Evolutionary conservation across 2,113 vertebrate genomes (phyloP).

Genomic region (Chionodraco myersi): DNA sequence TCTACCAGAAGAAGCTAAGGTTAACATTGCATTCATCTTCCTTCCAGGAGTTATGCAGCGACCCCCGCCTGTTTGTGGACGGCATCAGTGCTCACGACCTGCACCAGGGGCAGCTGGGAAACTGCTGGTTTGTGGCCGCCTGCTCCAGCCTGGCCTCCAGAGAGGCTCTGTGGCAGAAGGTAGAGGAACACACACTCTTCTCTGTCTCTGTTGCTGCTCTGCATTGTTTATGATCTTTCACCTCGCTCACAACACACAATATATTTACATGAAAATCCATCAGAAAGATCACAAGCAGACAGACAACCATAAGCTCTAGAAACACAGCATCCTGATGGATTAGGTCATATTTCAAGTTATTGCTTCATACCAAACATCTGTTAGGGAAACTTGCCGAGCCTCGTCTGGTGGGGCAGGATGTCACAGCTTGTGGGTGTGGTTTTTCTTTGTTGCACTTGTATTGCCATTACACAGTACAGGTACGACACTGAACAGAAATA

Average conservation of each 20-base stretch:
- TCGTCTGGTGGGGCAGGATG: not conserved
- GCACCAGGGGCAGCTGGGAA: conserved; percentile 81
- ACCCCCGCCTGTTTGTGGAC: conserved; percentile 80
- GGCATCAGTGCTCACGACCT: conserved; percentile 83
- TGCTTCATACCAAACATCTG: not conserved
- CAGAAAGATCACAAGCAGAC: not conserved
- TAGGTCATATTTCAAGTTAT: not conserved
- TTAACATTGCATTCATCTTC: not conserved
- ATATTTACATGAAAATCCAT: not conserved
- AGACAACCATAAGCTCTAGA: not conserved
- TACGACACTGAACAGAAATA: too few species aligned
- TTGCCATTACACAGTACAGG: too few species aligned
- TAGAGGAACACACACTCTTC: conserved; percentile 33
- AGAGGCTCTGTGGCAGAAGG: conserved; percentile 81
- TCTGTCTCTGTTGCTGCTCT: not conserved
- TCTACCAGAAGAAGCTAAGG: not conserved
- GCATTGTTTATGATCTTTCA: not conserved
- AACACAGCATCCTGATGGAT: not conserved
- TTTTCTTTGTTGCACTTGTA: too few species aligned
- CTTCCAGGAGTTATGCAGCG: conserved; percentile 70
- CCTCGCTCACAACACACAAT: not conserved
- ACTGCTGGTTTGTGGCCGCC: conserved; percentile 83
- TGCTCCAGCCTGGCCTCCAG: conserved; percentile 82
- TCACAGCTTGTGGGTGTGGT: not conserved
- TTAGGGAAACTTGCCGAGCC: not conserved